Evolutionary conservation across 1,140 invertebrate genomes (phyloP), one percentile per base, ranked within the genome.

Genomic region (Periplaneta americana): DNA sequence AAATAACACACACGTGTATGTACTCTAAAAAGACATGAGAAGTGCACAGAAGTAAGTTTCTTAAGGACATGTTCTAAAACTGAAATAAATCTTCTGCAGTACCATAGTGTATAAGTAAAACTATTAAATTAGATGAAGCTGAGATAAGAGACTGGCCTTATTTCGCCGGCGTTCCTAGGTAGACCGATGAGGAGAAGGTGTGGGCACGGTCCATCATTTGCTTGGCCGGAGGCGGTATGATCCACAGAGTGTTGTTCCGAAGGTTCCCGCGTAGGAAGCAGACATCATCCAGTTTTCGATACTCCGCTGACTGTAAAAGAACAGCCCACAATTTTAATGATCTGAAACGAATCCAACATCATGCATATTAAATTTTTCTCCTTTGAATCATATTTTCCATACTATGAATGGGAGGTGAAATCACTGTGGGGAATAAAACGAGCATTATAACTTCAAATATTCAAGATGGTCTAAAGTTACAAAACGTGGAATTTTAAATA

Each of bases 211-310:
- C 92, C 8, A 87, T 85, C 80, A 98, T 94, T 87, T 98, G 96
- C 84, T 93, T 90, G 39, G 96, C 93, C 96, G 96, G 98, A 8
- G 95, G 93, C 34, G 96, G 96, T 87, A 96, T 96, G 31, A 98
- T 87, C 97, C 97, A 98, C 31, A 96, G 89, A 2, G 98, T 85
- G 57, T 92, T 91, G 78, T n/a, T n/a, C 88, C 91, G 34, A 98
- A 92, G 87, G 97, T 96, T 18, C 96, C 96, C 17, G 96, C 95
- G 87, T 95, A 98, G 1, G 92, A 92, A 28, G 94, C 93, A 5
- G 96, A 96, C 84, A 98, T 89, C 33, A 98, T 96, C 97, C 97
- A 98, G 88, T 96, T 98, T 88, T 98, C 97, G 85, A 98, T 98
- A 86, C 96, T 97, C 81, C 95, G 85, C 82, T 87, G 84, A 57